Base-by-base conservation (phyloP, 2,888 invertebrate genomes). In the Sthenelais limicola region DNA sequence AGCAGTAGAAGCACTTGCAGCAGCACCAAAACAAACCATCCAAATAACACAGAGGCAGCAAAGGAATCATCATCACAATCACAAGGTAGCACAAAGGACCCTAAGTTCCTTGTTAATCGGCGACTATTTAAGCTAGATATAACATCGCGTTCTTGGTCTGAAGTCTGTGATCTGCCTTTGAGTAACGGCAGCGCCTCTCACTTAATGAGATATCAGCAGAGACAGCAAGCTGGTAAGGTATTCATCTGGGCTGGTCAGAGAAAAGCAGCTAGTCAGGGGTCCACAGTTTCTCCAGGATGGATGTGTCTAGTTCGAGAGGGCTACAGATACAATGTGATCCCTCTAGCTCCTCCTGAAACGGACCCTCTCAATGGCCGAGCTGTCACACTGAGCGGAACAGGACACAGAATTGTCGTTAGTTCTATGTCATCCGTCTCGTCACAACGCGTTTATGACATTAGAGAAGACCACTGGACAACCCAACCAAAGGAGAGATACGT, bases 201-300 rank as follows among this genome's bases (percentile, higher is more conserved):
- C 15, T n/a, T 62, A 28, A 62, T 62, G 62, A 21, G 62, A 4
- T 62, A 62, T 43, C 62, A 62, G 38, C 62, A 62, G 62, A 35
- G 62, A 15, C 62, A 62, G 24, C 62, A 62, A 21, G 35, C 38
- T 9, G 62, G 38, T 1, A 62, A 62, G 62, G 62, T 62, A 1
- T 62, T 62, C 21, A 24, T 62, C 2, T 62, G 62, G 62, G 62
- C 62, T 38, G 62, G 62, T 5, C 62, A 62, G 62, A 15, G 62
- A 5, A 62, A 62, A 18, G 62, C 62, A 35, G 38, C 62, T 1
- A 38, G 38, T 26, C 62, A 62, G 24, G 62, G 62, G 12, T 62
- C 62, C 18, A 62, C 38, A 2, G 62, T 62, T 2, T 62, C 62
- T 35, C 62, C 62, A 38, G 62, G 62, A 26, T 62, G 62, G 62